Evolutionary conservation across 2,888 invertebrate genomes (phyloP).

Genomic region (Watsonalla cultraria): DNA sequence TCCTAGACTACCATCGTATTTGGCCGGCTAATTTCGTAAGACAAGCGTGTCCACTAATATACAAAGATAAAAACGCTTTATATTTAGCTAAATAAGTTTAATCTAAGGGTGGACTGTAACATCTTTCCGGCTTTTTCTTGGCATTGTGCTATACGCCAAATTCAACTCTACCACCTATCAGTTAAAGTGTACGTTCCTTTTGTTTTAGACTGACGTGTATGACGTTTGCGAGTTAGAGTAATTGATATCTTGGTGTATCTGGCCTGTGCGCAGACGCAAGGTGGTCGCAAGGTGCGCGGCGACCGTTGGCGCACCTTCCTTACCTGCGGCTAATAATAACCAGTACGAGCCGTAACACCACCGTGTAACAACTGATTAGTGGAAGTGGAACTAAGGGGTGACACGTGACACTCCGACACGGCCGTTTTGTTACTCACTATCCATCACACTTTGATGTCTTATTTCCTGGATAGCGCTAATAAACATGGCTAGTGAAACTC

Average conservation of each 20-base stretch:
- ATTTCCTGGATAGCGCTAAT: not conserved
- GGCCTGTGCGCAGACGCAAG: constrained; percentile 60
- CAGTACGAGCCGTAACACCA: constrained; percentile 39
- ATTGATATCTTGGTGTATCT: constrained; percentile 66
- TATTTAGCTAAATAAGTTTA: constrained; percentile 68
- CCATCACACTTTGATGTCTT: constrained; percentile 6
- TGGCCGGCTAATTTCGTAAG: constrained; percentile 59
- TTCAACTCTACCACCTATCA: not conserved
- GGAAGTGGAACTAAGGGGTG: constrained; percentile 48
- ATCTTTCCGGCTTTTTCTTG: constrained; percentile 53
- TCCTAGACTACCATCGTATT: constrained; percentile 39
- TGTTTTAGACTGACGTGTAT: constrained; percentile 8
- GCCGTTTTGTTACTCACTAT: constrained; percentile 5
- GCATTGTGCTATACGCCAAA: constrained; percentile 1
- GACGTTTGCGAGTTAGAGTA: constrained; percentile 29
- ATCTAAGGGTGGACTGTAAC: constrained; percentile 64
- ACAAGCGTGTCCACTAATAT: constrained; percentile 74
- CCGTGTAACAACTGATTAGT: constrained; percentile 68
- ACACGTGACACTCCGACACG: constrained; percentile 30
- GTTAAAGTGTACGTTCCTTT: constrained; percentile 3
- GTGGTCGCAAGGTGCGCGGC: constrained; percentile 69
- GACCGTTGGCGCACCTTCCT: constrained; percentile 68
- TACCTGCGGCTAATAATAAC: constrained; percentile 44
- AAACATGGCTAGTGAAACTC: not conserved
- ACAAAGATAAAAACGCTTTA: constrained; percentile 56